Base-by-base conservation (phyloP, 1,140 invertebrate genomes). In the Rhopalosiphum maidis region DNA sequence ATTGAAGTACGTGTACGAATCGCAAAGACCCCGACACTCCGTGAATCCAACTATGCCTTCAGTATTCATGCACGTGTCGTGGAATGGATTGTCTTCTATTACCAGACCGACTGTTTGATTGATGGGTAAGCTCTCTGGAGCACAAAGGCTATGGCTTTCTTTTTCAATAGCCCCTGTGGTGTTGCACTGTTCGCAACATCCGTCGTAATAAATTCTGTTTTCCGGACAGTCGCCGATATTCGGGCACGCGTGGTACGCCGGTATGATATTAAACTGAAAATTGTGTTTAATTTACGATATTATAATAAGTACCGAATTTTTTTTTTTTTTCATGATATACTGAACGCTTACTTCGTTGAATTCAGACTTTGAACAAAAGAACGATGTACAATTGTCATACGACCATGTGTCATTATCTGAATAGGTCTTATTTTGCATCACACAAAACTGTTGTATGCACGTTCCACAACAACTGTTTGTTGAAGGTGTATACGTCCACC, bases 111-210 rank as follows among this genome's bases (percentile, higher is more conserved):
- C 94, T 0, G 97, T 97, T 88, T 96, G 95, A 0, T 95, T 94
- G 30, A 95, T 94, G 5, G 96, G 94, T 23, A 97, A 94, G 21
- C 95, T 95, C 94, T 96, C 95, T 22, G 96, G 95, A n/a, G 95
- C 94, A 94, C 97, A 97, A 7, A 94, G 95, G 41, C 94, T 96
- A 1, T 43, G 55, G 37, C 15, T 18, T 21, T 90, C 89, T 55
- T 37, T 85, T 8, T 86, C 48, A 5, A 35, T 9, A 9, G 11
- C 6, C 0, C 94, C 94, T 11, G 96, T 96, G 3, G 96, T 94
- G 93, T 96, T 96, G 95, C 97, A 98, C 91, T 96, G 95, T 55
- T 96, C 95, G 93, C 97, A 98, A 94, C 97, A 98, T 51, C 96
- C 96, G 83, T 97, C 96, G 2, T 95, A 94, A 94, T 96, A 96